Conservation (phyloP, 2,113 vertebrate species). For the Pelecanus crispus region DNA sequence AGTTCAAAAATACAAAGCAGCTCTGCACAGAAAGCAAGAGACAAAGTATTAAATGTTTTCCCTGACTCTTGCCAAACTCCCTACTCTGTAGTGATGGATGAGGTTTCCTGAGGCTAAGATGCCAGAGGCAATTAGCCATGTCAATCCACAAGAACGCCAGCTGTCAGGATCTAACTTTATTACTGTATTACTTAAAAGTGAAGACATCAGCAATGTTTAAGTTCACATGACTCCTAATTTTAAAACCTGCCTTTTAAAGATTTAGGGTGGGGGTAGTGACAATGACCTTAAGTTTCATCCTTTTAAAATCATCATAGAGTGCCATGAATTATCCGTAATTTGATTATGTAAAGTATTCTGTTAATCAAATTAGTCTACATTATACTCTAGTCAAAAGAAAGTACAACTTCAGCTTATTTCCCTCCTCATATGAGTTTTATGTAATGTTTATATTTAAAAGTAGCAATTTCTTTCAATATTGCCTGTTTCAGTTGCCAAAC, state of each 20-base stretch:
- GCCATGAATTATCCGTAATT: slow-evolving; percentile 47
- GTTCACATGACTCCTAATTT: slow-evolving; percentile 59
- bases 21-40: slow-evolving; percentile 42
- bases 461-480: slow-evolving; percentile 47
- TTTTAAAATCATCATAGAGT: slow-evolving; percentile 28
- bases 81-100: slow-evolving; percentile 61
- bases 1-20: slow-evolving; percentile 7
- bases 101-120: slow-evolving; percentile 67
- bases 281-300: slow-evolving; percentile 45
- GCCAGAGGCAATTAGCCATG: slow-evolving; percentile 73
- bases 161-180: slow-evolving; percentile 62
- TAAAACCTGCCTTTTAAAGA: slow-evolving; percentile 46
- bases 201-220: slow-evolving; percentile 54
- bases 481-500: slow-evolving; percentile 40
- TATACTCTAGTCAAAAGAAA: slow-evolving; percentile 42
- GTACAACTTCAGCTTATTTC: not conserved
- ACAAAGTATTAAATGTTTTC: slow-evolving; percentile 63
- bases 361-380: slow-evolving; percentile 60
- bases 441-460: slow-evolving; percentile 50
- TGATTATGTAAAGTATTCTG: slow-evolving; percentile 33
- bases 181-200: slow-evolving; percentile 65
- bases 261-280: slow-evolving; percentile 24
- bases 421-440: slow-evolving; percentile 11
- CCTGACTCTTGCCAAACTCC: slow-evolving; percentile 37
- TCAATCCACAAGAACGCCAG: slow-evolving; percentile 66